Conservation (phyloP, 2,797 vertebrate genomes). For the Notolabrus celidotus region DNA sequence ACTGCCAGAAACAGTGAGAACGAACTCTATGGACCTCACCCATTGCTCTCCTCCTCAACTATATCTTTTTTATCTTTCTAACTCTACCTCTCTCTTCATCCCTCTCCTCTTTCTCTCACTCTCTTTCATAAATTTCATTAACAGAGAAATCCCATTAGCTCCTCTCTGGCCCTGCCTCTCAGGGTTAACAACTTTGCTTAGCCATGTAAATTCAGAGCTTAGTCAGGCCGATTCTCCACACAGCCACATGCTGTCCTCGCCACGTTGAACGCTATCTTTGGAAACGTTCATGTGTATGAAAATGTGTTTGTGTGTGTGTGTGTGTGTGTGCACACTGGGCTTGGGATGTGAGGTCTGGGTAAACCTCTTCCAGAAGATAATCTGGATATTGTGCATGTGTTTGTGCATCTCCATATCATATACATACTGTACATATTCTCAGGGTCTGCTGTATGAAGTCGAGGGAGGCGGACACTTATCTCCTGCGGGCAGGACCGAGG, state of each 20-base stretch:
- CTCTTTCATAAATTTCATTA: constrained; percentile 87
- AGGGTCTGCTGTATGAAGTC: constrained; percentile 50
- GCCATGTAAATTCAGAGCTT: constrained; percentile 89
- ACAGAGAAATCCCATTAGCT: constrained; percentile 86
- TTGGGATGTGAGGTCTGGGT: constrained; percentile 52
- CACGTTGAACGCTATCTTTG: constrained; percentile 79
- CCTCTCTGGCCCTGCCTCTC: constrained; percentile 80
- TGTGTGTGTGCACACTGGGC: constrained; percentile 28
- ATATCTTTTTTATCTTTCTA: constrained; percentile 26
- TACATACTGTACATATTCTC: constrained; percentile 63
- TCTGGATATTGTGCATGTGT: constrained; percentile 52
- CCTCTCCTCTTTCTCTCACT: constrained; percentile 41
- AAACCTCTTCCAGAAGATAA: constrained; percentile 68
- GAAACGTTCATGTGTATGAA: constrained; percentile 63
- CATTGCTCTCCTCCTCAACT: constrained; percentile 5
- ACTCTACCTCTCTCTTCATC: constrained; percentile 20
- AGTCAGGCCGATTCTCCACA: constrained; percentile 86
- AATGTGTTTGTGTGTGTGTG: constrained; percentile 11
- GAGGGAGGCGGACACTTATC: constrained; percentile 72
- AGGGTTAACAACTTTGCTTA: constrained; percentile 88
- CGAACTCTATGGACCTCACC: not conserved
- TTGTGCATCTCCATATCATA: constrained; percentile 65
- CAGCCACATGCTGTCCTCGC: constrained; percentile 57
- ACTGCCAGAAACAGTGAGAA: constrained; percentile 16
- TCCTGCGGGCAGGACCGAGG: constrained; percentile 63